Evolutionary conservation across 2,888 invertebrate species (phyloP).

Genomic region (Rhagonycha lutea): DNA sequence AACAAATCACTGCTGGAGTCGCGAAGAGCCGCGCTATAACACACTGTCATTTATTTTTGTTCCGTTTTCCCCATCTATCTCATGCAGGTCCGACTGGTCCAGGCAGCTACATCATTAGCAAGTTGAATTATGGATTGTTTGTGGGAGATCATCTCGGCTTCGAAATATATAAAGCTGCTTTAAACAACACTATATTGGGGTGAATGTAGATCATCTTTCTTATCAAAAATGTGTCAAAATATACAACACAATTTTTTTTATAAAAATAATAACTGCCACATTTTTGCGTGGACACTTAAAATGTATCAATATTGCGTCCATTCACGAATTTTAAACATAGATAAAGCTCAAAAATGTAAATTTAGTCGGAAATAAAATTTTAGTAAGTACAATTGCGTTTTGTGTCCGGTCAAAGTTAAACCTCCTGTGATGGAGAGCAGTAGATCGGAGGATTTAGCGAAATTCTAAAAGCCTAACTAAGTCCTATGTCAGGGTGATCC

Average conservation of each 20-base stretch:
- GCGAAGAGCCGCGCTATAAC: conserved; percentile 38
- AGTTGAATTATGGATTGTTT: conserved; percentile 56
- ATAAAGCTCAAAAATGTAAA: neutral
- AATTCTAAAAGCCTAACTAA: conserved; percentile 43
- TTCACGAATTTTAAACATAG: neutral
- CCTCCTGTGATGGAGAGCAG: conserved; percentile 42
- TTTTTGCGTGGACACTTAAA: neutral
- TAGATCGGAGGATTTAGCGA: conserved; percentile 45
- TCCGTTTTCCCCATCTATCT: conserved; percentile 49
- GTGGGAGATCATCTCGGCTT: conserved; percentile 42
- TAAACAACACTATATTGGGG: conserved; percentile 21
- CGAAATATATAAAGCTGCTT: conserved; percentile 44
- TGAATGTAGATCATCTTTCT: conserved; percentile 6
- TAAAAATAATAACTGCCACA: neutral
- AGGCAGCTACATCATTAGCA: conserved; percentile 54
- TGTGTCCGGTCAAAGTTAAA: conserved; percentile 46
- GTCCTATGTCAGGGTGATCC: conserved; percentile 39
- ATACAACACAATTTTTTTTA: neutral
- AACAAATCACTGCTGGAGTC: conserved; percentile 40
- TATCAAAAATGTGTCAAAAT: conserved; percentile 20
- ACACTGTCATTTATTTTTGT: conserved; percentile 52
- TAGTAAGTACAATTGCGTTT: conserved; percentile 37
- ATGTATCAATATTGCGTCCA: neutral
- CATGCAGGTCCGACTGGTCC: conserved; percentile 51
- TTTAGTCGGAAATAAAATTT: conserved; percentile 26